phyloP scores from a whole-genome alignment of 1,140 invertebrate genomes.

The Aleiodes sp. region DNA sequence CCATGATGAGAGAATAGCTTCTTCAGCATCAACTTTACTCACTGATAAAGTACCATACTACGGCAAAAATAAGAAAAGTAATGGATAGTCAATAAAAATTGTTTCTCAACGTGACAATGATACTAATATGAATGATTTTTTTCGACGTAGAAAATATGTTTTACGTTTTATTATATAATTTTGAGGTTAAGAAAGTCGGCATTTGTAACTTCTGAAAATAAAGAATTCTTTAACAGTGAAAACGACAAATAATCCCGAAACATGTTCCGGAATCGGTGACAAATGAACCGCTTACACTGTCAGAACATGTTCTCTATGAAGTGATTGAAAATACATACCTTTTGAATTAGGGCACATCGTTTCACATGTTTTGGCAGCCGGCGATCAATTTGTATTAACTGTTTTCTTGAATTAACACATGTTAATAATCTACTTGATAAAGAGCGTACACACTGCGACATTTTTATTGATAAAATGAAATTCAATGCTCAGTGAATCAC shows the following conservation, averaged over 20 bases:
- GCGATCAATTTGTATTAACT: slow-evolving; percentile 43
- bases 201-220: background rate
- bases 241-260: background rate
- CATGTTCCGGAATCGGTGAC: background rate
- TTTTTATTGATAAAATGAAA: slow-evolving; percentile 34
- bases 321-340: slow-evolving; percentile 39
- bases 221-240: background rate
- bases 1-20: background rate
- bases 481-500: background rate
- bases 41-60: background rate
- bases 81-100: too few species aligned
- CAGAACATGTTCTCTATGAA: background rate
- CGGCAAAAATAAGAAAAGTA: too few species aligned
- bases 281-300: background rate
- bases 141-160: too few species aligned
- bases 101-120: too few species aligned
- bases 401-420: slow-evolving; percentile 46
- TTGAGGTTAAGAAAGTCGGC: background rate
- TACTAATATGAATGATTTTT: too few species aligned
- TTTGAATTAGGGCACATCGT: slow-evolving; percentile 40
- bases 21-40: background rate
- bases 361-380: slow-evolving; percentile 47
- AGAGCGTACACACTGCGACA: slow-evolving; percentile 55
- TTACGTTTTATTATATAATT: too few species aligned
- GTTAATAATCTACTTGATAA: slow-evolving; percentile 48